These are phyloP conservation scores for Radopholus similis DNA, from an alignment of 1,140 invertebrate genomes.

Conservation along the genomic window DNA sequence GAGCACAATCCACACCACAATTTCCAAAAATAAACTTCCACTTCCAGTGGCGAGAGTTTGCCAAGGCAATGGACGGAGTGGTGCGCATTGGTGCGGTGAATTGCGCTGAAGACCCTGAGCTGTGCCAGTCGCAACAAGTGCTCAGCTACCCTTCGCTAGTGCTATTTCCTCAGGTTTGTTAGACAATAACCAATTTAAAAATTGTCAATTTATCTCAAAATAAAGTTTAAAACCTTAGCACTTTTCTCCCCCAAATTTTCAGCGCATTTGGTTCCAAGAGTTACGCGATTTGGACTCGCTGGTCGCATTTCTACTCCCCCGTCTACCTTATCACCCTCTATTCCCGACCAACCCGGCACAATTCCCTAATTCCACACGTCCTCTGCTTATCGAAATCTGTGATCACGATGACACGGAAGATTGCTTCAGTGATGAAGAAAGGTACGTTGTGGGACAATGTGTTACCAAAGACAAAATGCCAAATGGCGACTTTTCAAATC, in stretches of 20 bases:
- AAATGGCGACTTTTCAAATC: not conserved
- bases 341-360: not conserved
- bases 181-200: not conserved
- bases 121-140: conserved; percentile 70
- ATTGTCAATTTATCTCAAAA: not conserved
- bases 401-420: not conserved
- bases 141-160: conserved; percentile 71
- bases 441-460: not conserved
- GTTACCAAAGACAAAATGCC: not conserved
- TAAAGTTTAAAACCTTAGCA: not conserved
- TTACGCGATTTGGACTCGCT: conserved; percentile 43
- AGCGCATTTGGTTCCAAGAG: conserved; percentile 50
- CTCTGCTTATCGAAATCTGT: conserved; percentile 43
- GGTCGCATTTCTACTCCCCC: conserved; percentile 44
- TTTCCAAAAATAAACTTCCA: conserved; percentile 45
- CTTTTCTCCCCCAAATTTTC: not conserved
- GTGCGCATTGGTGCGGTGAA: conserved; percentile 75
- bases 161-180: conserved; percentile 63
- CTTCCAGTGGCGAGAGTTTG: conserved; percentile 73
- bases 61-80: conserved; percentile 70
- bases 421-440: not conserved
- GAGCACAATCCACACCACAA: conserved; percentile 20
- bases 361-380: not conserved
- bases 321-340: not conserved
- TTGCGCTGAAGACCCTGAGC: conserved; percentile 72